Percentiles rank a stretch among this genome's conserved stretches.
phyloP scores from a whole-genome alignment of 2,888 invertebrate species.

The Drosophila merina region DNA sequence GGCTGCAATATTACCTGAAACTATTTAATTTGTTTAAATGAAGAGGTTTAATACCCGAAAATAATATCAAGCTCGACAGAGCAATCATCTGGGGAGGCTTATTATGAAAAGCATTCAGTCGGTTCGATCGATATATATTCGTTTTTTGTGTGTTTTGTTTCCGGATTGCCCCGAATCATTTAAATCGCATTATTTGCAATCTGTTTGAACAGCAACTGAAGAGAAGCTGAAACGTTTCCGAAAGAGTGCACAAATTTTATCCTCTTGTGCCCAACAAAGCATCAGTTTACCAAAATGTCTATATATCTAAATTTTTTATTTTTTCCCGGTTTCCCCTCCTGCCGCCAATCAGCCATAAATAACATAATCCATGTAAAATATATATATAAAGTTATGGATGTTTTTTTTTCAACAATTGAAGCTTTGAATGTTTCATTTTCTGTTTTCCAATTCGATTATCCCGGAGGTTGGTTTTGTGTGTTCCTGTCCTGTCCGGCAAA shows the following conservation, averaged over 20 bases:
- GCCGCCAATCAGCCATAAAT: constrained; percentile 33
- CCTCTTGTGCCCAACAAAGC: constrained; percentile 30
- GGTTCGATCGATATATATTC: not conserved
- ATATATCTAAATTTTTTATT: constrained; percentile 20
- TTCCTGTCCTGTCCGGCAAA: constrained; percentile 40
- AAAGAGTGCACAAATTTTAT: constrained; percentile 36
- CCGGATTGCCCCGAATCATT: constrained; percentile 14
- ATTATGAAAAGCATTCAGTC: not conserved
- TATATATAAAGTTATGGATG: constrained; percentile 1
- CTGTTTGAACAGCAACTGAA: constrained; percentile 34
- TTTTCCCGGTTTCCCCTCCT: not conserved
- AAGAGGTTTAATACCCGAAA: not conserved
- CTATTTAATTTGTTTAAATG: constrained; percentile 10
- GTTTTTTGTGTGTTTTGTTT: not conserved
- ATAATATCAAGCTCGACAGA: constrained; percentile 1
- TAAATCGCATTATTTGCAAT: constrained; percentile 39
- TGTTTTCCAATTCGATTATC: constrained; percentile 53
- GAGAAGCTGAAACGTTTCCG: constrained; percentile 32
- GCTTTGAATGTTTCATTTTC: constrained; percentile 44
- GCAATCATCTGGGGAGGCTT: not conserved
- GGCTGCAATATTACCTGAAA: not conserved
- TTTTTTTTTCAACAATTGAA: constrained; percentile 26
- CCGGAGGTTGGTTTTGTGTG: constrained; percentile 21
- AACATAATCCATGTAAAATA: constrained; percentile 45
- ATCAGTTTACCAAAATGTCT: constrained; percentile 21